Evolutionary conservation across 2,797 vertebrate species (phyloP).

Genomic region (Spheniscus humboldti): DNA sequence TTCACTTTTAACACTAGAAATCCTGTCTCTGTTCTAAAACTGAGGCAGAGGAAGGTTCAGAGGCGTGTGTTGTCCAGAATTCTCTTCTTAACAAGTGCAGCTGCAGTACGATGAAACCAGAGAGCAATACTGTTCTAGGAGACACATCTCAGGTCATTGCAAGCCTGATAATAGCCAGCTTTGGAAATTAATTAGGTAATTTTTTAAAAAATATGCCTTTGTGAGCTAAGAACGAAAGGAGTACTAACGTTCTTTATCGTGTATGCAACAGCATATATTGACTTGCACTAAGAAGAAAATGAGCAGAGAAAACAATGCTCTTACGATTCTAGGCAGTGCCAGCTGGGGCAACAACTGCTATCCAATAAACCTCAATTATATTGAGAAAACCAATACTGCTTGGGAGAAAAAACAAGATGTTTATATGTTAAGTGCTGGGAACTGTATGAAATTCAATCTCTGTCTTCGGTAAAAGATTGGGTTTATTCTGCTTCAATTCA

Average conservation of each 20-base stretch:
- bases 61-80: background rate
- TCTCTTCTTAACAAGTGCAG: background rate
- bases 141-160: background rate
- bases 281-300: constrained; percentile 12
- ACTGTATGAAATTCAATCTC: background rate
- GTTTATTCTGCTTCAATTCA: background rate
- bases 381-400: background rate
- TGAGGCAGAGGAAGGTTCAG: background rate
- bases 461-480: background rate
- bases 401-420: background rate
- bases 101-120: background rate
- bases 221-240: constrained; percentile 1
- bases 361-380: background rate
- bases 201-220: background rate
- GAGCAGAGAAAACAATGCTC: background rate
- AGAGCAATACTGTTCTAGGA: background rate
- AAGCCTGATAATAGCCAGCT: background rate
- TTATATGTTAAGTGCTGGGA: background rate
- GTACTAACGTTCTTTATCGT: background rate
- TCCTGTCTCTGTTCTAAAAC: background rate
- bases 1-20: constrained; percentile 47
- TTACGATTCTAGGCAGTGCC: background rate
- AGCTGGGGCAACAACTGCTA: background rate
- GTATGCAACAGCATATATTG: background rate
- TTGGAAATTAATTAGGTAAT: background rate